These are phyloP conservation scores for Neocrepidodera transversa DNA, from an alignment of 2,888 invertebrate species.

Conservation along the genomic window DNA sequence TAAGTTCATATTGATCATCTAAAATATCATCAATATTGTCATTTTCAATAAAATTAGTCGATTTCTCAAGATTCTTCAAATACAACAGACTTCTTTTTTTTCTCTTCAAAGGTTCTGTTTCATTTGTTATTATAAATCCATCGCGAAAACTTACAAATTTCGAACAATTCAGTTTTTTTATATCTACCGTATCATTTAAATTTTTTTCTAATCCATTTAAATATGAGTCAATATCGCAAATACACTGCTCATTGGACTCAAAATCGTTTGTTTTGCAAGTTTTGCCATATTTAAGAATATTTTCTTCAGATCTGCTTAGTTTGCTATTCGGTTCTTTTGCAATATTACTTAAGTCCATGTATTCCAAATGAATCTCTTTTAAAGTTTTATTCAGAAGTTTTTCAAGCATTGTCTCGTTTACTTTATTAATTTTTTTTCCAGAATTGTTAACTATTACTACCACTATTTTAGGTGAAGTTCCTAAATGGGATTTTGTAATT, in stretches of 20 bases:
- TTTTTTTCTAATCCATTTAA: conserved; percentile 29
- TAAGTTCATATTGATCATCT: conserved; percentile 40
- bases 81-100: conserved; percentile 49
- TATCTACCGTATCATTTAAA: conserved; percentile 29
- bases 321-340: conserved; percentile 20
- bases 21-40: conserved; percentile 44
- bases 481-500: background rate
- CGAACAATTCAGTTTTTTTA: conserved; percentile 36
- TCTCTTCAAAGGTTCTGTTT: conserved; percentile 39
- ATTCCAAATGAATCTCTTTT: conserved; percentile 37
- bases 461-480: conserved; percentile 23
- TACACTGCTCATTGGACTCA: conserved; percentile 44
- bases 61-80: conserved; percentile 35
- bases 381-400: conserved; percentile 37
- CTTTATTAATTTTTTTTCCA: conserved; percentile 33
- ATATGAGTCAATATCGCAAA: conserved; percentile 47
- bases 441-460: conserved; percentile 43
- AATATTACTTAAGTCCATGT: conserved; percentile 35
- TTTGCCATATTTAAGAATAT: conserved; percentile 15
- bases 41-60: conserved; percentile 38
- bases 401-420: conserved; percentile 40
- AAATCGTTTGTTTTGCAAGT: conserved; percentile 46
- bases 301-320: conserved; percentile 2
- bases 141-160: conserved; percentile 38
- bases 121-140: conserved; percentile 45